Conservation (phyloP, 1,140 invertebrate species). For the Archivesica marissinica region DNA sequence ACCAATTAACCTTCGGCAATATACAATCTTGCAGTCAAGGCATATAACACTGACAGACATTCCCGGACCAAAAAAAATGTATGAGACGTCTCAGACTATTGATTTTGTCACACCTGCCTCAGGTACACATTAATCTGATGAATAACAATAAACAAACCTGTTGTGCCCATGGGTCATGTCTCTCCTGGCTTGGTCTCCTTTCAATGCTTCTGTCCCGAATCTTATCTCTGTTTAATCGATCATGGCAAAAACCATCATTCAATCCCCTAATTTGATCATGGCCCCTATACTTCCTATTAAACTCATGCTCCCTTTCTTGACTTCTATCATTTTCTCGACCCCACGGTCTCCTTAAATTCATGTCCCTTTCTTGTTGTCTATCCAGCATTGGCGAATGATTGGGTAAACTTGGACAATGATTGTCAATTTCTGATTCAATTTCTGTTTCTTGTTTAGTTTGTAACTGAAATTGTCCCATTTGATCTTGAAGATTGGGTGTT, state of each 20-base stretch:
- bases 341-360: not conserved
- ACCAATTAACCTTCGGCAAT: too few species aligned
- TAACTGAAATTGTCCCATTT: not conserved
- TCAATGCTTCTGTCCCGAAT: slow-evolving; percentile 42
- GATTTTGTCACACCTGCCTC: too few species aligned
- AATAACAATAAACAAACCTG: not conserved
- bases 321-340: not conserved
- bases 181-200: not conserved
- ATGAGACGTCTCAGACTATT: too few species aligned
- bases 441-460: not conserved
- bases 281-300: not conserved
- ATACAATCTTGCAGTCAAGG: too few species aligned
- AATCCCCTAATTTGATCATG: slow-evolving; percentile 1
- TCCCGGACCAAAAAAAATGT: too few species aligned
- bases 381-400: too few species aligned
- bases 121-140: too few species aligned
- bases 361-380: slow-evolving; percentile 12
- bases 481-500: not conserved
- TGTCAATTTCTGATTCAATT: too few species aligned
- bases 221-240: too few species aligned
- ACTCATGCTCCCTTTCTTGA: not conserved
- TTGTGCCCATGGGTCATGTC: slow-evolving; percentile 2
- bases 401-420: too few species aligned
- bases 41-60: too few species aligned
- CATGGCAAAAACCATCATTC: slow-evolving; percentile 2